These are phyloP conservation scores for Lethrus apterus DNA, from an alignment of 1,140 invertebrate species.

Conservation along the genomic window DNA sequence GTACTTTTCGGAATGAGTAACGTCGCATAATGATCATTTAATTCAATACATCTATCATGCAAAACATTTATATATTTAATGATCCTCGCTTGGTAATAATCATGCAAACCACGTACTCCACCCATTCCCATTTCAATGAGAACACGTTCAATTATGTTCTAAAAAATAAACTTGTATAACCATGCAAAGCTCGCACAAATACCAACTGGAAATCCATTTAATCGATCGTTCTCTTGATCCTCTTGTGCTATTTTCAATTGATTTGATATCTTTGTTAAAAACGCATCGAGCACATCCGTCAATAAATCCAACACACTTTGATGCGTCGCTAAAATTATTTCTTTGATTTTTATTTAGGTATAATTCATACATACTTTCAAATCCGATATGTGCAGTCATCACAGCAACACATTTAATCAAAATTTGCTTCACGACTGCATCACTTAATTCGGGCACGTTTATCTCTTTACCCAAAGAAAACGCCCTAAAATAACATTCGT, in stretches of 20 bases:
- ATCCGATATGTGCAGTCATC: slow-evolving; percentile 35
- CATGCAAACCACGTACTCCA: slow-evolving; percentile 33
- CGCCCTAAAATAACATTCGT: slow-evolving; percentile 9
- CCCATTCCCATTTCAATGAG: slow-evolving; percentile 34
- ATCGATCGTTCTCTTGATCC: slow-evolving; percentile 24
- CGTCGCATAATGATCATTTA: slow-evolving; percentile 29
- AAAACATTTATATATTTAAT: slow-evolving; percentile 33
- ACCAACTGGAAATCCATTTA: slow-evolving; percentile 31
- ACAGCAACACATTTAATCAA: slow-evolving; percentile 29
- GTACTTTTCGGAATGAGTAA: slow-evolving; percentile 23
- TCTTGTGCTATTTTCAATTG: slow-evolving; percentile 25
- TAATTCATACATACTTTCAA: slow-evolving; percentile 31
- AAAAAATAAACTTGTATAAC: slow-evolving; percentile 14
- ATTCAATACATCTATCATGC: slow-evolving; percentile 28
- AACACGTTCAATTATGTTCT: slow-evolving; percentile 33
- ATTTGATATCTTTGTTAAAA: slow-evolving; percentile 30
- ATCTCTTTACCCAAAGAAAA: slow-evolving; percentile 20
- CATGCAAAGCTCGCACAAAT: slow-evolving; percentile 1
- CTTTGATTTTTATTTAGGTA: not conserved
- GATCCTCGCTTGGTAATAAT: slow-evolving; percentile 36
- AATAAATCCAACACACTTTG: slow-evolving; percentile 33
- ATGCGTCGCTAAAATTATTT: slow-evolving; percentile 28
- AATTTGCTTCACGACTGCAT: slow-evolving; percentile 28
- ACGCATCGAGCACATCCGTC: slow-evolving; percentile 32
- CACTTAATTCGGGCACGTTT: slow-evolving; percentile 29